Conservation (phyloP, 2,797 vertebrate genomes). For the Enteromius radiatus region DNA sequence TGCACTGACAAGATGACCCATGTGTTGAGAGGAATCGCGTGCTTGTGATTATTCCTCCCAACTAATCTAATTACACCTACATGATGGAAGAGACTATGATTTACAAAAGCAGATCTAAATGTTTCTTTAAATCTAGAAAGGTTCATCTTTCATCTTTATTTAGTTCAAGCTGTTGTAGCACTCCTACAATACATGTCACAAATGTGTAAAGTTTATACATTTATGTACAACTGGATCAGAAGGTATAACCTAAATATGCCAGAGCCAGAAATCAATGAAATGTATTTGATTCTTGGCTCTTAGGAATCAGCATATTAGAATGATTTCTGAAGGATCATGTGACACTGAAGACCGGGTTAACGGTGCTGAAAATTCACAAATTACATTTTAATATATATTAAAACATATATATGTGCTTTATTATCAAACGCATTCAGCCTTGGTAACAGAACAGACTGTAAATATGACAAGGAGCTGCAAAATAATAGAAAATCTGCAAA, state of each 20-base stretch:
- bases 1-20: slow-evolving; percentile 55
- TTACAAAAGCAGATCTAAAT: not conserved
- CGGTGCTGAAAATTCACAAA: not conserved
- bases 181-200: not conserved
- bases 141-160: not conserved
- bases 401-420: not conserved
- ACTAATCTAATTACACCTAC: slow-evolving; percentile 34
- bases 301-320: not conserved
- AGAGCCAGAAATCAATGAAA: not conserved
- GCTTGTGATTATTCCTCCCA: slow-evolving; percentile 31
- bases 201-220: not conserved
- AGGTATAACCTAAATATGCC: not conserved
- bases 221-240: not conserved
- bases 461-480: not conserved
- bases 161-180: not conserved
- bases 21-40: slow-evolving; percentile 32
- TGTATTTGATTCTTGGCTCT: not conserved
- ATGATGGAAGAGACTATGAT: not conserved
- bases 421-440: not conserved
- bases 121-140: not conserved
- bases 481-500: not conserved
- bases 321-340: not conserved
- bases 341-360: not conserved
- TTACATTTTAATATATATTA: not conserved
- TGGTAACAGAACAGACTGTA: not conserved